Evolutionary conservation across 2,113 vertebrate genomes (phyloP).

Genomic region (Prionailurus bengalensis): DNA sequence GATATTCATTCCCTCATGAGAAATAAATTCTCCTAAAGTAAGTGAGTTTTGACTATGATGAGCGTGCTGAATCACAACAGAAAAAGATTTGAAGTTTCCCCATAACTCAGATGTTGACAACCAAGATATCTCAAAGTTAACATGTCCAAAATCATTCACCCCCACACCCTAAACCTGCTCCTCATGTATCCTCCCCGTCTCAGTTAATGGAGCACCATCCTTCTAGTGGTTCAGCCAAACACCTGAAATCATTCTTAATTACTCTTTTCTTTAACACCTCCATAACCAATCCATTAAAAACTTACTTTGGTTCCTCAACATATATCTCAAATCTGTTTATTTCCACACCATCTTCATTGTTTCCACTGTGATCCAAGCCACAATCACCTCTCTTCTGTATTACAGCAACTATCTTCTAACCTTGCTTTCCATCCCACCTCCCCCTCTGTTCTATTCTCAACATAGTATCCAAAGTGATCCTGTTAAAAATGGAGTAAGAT

Average conservation of each 20-base stretch:
- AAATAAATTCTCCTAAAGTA: not conserved
- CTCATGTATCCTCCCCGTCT: not conserved
- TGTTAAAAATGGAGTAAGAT: not conserved
- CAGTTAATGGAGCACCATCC: not conserved
- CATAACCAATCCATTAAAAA: not conserved
- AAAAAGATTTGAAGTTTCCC: conserved; percentile 24
- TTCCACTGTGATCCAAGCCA: not conserved
- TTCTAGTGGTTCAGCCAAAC: not conserved
- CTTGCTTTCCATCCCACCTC: not conserved
- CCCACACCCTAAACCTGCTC: not conserved
- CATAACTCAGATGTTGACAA: not conserved
- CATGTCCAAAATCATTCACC: not conserved
- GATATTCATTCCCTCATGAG: not conserved
- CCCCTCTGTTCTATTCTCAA: not conserved
- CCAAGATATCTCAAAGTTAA: not conserved
- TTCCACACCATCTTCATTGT: not conserved
- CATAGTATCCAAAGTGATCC: not conserved
- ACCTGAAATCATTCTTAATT: not conserved
- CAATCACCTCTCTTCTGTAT: not conserved
- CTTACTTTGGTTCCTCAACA: not conserved
- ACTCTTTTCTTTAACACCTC: not conserved
- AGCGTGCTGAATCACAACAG: not conserved
- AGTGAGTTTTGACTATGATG: not conserved
- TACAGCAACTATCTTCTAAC: not conserved
- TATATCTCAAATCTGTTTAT: not conserved